Conservation (phyloP, 2,113 vertebrate species). For the Ceuthmochares aereus region DNA sequence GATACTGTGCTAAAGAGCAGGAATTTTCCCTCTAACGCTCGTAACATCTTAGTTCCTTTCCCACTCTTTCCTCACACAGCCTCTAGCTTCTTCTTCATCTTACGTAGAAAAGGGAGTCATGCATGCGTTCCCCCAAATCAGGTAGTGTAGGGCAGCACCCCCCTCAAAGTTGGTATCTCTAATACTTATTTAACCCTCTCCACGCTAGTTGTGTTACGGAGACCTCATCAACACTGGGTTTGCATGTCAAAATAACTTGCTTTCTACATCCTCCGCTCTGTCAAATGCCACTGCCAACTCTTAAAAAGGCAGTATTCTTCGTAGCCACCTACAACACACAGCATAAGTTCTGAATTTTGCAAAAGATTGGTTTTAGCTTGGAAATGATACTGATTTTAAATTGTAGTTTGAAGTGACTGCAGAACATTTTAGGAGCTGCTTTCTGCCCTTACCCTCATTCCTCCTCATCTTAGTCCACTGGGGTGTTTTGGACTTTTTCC, state of each 20-base stretch:
- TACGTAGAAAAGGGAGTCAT: neutral
- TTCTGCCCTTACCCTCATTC: neutral
- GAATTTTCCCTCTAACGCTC: neutral
- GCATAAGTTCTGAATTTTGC: neutral
- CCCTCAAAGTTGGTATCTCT: neutral
- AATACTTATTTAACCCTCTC: neutral
- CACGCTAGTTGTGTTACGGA: neutral
- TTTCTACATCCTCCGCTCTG: neutral
- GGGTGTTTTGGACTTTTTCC: neutral
- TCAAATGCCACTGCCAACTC: neutral
- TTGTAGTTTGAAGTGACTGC: neutral
- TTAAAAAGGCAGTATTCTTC: slow-evolving; percentile 6
- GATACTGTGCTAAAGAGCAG: neutral
- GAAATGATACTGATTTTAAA: slow-evolving; percentile 3
- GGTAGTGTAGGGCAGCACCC: neutral
- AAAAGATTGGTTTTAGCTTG: slow-evolving; percentile 8
- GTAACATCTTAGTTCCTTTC: neutral
- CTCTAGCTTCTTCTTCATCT: neutral
- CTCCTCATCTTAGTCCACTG: neutral
- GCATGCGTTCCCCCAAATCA: neutral
- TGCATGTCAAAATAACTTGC: neutral
- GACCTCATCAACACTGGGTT: neutral
- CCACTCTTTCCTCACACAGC: neutral
- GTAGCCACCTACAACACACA: neutral
- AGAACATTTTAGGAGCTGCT: neutral